Conservation (phyloP, 2,113 vertebrate species). For the Cyanistes caeruleus region DNA sequence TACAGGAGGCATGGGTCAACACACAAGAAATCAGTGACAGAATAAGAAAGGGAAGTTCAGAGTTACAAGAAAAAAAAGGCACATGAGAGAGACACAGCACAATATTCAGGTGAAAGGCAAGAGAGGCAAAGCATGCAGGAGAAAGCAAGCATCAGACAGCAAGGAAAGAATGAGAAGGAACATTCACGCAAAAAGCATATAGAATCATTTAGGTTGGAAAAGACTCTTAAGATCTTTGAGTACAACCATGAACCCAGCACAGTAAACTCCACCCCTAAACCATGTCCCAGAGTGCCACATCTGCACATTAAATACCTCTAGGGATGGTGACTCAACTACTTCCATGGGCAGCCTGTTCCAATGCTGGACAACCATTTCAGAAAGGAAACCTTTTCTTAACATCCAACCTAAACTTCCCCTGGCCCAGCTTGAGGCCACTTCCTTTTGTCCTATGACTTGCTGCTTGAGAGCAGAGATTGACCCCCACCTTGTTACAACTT, state of each 20-base stretch:
- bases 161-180: not conserved
- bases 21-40: not conserved
- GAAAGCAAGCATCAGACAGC: accelerated
- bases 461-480: not conserved
- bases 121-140: not conserved
- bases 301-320: not conserved
- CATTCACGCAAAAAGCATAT: not conserved
- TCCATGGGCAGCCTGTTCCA: not conserved
- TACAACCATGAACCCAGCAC: not conserved
- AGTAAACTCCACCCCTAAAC: not conserved
- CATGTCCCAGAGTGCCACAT: not conserved
- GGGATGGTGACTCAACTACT: not conserved
- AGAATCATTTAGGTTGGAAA: not conserved
- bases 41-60: not conserved
- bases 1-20: not conserved
- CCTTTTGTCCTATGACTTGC: not conserved
- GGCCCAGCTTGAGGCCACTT: not conserved
- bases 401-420: not conserved
- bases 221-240: not conserved
- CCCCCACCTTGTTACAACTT: not conserved
- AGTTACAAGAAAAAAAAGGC: not conserved
- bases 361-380: not conserved
- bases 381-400: not conserved
- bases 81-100: not conserved
- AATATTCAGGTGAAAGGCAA: not conserved